Base-by-base conservation (phyloP, 92 coral and sea anemone species). In the Chrysogorgia sp. region DNA sequence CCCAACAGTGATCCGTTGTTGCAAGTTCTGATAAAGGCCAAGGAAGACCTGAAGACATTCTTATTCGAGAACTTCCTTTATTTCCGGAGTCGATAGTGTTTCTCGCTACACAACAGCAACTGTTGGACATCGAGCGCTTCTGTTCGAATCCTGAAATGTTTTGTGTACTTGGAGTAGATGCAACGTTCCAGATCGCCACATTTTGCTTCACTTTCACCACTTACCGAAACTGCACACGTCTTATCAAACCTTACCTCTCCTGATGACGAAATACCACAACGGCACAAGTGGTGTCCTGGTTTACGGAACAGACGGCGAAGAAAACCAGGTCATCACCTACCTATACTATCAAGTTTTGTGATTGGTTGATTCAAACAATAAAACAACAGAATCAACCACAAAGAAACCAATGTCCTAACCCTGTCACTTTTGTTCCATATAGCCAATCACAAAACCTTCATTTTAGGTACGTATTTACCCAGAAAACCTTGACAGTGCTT, bases 51-150 rank as follows among this genome's bases (percentile, higher is more conserved):
- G 83, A 79, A 45, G 74, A 85, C 43, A 25, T 67, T 40, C 68
- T 85, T 20, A 80, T 85, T 52, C 49, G 89, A 86, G 85, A 86
- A 53, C 49, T 86, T 58, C 79, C 85, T 3, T 25, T 74, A 60
- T 74, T 49, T 29, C 85, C 89, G 15, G 89, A 85, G 74, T 82
- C 89, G 29, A 65, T 74, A 13, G 49, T 85, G 61, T 74, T 86
- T 58, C 63, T 85, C 35, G 89, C 89, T 1, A 57, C 89, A 26
- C 76, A 79, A n/a, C 89, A 85, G 80, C 89, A 81, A 48, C 57
- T 86, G 26, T 23, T 10, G 26, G 85, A 74, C 35, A 60, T 85
- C 7, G 89, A 71, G 31, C 76, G 89, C 34, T 85, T 85, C 63
- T 80, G 89, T 52, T 80, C 86, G 47, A 85, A 81, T 59, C 82